Conservation (phyloP, 53 echinoderm and acorn worm species). For the Stichopus horrens region DNA sequence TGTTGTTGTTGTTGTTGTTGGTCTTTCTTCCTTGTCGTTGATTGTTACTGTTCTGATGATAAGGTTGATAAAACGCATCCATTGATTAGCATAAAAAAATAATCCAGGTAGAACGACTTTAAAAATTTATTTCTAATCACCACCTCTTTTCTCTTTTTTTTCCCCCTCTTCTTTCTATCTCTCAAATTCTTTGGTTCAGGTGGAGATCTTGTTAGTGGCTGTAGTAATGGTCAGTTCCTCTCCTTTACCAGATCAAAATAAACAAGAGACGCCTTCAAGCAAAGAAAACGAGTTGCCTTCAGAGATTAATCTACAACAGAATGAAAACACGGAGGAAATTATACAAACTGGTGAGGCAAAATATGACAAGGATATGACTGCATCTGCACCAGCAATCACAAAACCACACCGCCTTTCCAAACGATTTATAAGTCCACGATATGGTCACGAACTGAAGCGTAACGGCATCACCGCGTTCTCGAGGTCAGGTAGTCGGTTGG, state of each 20-base stretch:
- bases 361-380: background rate
- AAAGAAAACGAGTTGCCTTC: slow-evolving; percentile 29
- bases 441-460: background rate
- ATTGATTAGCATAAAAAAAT: no score
- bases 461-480: background rate
- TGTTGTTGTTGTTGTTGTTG: no score
- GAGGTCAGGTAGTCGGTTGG: background rate
- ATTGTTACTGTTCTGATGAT: no score
- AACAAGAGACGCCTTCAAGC: slow-evolving; percentile 8
- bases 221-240: background rate
- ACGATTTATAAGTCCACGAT: slow-evolving; percentile 13
- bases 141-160: no score
- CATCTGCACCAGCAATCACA: background rate
- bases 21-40: no score
- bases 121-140: no score
- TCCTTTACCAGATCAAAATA: background rate
- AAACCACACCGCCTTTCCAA: slow-evolving; percentile 34
- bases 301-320: background rate
- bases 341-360: background rate
- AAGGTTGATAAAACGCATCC: no score
- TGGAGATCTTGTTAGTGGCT: slow-evolving; percentile 5
- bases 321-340: background rate
- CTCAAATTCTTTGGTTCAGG: background rate
- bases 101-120: no score
- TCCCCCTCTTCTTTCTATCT: no score